A percentile compares a stretch with the other conserved stretches of the same genome.
phyloP scores from a whole-genome alignment of 2,113 vertebrate species.

The Sminthopsis crassicaudata region DNA sequence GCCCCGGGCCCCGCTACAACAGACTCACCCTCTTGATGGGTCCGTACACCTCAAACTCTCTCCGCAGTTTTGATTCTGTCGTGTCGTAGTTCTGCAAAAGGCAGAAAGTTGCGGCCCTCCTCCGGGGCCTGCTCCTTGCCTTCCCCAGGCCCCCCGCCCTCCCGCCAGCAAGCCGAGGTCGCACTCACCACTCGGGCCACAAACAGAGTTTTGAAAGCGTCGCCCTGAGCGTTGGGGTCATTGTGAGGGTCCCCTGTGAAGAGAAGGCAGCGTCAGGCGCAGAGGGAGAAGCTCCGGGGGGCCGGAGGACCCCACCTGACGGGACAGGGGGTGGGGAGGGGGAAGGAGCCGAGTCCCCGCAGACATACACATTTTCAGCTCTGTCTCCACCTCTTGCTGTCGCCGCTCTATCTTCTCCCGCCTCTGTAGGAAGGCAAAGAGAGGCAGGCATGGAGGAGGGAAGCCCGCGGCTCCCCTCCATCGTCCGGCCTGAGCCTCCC shows the following conservation, averaged over 20 bases:
- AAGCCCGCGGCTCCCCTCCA: neutral
- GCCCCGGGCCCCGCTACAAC: neutral
- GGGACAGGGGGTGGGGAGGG: neutral
- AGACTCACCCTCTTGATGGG: conserved; percentile 93
- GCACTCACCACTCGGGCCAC: conserved; percentile 93
- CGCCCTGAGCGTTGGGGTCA: conserved; percentile 94
- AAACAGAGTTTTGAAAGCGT: conserved; percentile 96
- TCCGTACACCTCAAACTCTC: conserved; percentile 96
- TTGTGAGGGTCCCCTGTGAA: conserved; percentile 94
- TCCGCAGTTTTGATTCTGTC: conserved; percentile 94
- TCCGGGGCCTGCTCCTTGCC: too few species aligned
- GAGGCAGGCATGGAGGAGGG: neutral
- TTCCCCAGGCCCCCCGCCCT: neutral
- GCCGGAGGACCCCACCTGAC: too few species aligned
- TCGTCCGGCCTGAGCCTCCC: neutral
- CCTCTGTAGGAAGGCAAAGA: conserved; percentile 83
- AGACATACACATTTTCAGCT: conserved; percentile 94
- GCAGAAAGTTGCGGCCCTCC: neutral
- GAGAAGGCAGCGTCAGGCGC: neutral
- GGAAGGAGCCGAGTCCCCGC: neutral
- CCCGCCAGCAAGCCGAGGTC: neutral
- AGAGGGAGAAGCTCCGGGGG: neutral
- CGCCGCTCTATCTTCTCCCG: conserved; percentile 94
- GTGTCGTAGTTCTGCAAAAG: conserved; percentile 93
- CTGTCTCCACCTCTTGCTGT: conserved; percentile 91